These are phyloP conservation scores for Neodon shergylaensis DNA, from an alignment of 2,113 vertebrate species.

Conservation along the genomic window DNA sequence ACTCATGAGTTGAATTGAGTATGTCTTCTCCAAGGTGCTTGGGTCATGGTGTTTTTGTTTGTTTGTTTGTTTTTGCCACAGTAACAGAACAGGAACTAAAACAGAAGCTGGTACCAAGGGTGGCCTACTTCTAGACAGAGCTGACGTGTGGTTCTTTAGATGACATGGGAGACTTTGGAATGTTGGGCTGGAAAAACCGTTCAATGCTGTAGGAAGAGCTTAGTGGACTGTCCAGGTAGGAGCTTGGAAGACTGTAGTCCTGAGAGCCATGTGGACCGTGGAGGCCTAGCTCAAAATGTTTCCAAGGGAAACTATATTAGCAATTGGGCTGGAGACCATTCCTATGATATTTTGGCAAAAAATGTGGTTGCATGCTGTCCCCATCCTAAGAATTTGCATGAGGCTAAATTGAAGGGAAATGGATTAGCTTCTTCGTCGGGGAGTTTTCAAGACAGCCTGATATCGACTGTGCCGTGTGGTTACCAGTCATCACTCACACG, in stretches of 20 bases:
- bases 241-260: rapidly evolving
- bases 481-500: too few relatives aligned
- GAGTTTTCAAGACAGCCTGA: not conserved
- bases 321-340: not conserved
- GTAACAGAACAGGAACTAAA: not conserved
- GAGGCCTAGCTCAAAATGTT: not conserved
- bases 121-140: not conserved
- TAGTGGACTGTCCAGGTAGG: not conserved
- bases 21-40: not conserved
- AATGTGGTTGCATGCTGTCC: not conserved
- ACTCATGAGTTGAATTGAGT: too few relatives aligned
- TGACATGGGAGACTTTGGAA: not conserved
- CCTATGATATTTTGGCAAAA: not conserved
- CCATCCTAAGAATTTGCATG: not conserved
- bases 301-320: not conserved
- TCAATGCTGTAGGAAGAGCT: not conserved
- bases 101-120: not conserved
- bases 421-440: not conserved
- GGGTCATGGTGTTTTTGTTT: too few relatives aligned
- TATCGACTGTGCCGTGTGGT: not conserved
- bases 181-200: not conserved
- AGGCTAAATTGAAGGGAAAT: not conserved
- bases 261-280: not conserved
- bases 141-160: not conserved
- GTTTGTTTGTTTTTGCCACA: not conserved